These are phyloP conservation scores for Helicolenus hilgendorfi DNA, from an alignment of 2,797 vertebrate species.

Conservation along the genomic window DNA sequence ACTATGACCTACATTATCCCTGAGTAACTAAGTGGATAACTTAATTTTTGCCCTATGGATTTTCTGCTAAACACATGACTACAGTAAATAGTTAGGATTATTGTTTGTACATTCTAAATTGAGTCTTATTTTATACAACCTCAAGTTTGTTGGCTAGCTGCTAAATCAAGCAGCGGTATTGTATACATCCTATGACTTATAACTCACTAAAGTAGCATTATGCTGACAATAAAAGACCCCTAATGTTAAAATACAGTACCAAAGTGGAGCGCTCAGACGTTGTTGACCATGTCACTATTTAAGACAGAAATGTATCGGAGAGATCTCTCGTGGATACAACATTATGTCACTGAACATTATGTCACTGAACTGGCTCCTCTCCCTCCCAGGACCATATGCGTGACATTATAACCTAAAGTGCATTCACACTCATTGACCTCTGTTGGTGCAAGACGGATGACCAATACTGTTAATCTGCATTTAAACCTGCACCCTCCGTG, in stretches of 20 bases:
- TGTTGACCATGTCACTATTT: background rate
- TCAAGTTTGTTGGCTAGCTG: background rate
- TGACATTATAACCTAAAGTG: background rate
- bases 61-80: no score
- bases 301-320: background rate
- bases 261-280: background rate
- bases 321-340: constrained; percentile 54
- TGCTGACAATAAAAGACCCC: background rate
- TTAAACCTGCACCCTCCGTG: constrained; percentile 26
- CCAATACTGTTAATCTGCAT: constrained; percentile 43
- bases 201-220: background rate
- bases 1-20: background rate
- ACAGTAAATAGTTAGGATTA: background rate
- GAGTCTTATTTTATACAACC: background rate
- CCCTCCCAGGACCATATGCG: background rate
- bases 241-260: background rate
- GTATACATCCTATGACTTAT: background rate
- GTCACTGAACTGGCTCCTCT: background rate
- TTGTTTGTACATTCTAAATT: background rate
- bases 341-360: background rate
- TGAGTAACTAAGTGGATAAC: background rate
- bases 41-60: no score
- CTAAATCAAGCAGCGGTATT: background rate
- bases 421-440: constrained; percentile 29
- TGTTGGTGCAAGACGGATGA: background rate